Evolutionary conservation across 2,797 vertebrate species (phyloP).

Genomic region (Lophotriccus pileatus): DNA sequence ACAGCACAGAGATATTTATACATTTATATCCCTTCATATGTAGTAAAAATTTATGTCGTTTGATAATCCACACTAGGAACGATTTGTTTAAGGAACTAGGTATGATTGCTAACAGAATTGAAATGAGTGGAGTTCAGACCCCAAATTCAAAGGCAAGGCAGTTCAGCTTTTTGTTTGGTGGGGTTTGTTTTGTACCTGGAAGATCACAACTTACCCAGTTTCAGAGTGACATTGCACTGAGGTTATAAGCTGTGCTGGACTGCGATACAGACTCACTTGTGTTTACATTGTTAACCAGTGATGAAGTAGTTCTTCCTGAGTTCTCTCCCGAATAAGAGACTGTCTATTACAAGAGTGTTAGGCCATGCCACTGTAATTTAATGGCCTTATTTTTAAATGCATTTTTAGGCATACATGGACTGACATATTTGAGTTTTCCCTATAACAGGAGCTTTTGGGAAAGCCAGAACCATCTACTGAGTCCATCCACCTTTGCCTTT

Average conservation of each 20-base stretch:
- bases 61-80: background rate
- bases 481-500: background rate
- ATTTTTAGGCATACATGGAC: background rate
- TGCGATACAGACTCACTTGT: background rate
- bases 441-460: background rate
- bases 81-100: background rate
- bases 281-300: background rate
- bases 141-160: background rate
- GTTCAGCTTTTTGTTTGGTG: background rate
- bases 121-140: background rate
- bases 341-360: fast-evolving
- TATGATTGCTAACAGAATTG: background rate
- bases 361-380: background rate
- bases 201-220: background rate
- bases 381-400: background rate
- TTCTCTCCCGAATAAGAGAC: background rate
- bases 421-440: background rate
- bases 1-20: background rate
- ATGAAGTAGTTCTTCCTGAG: background rate
- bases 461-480: fast-evolving
- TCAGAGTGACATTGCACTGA: fast-evolving
- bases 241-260: background rate
- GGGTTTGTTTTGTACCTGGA: background rate
- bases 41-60: background rate
- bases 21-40: background rate